Base-by-base conservation (phyloP, 1,140 invertebrate genomes). In the Manduca sexta region DNA sequence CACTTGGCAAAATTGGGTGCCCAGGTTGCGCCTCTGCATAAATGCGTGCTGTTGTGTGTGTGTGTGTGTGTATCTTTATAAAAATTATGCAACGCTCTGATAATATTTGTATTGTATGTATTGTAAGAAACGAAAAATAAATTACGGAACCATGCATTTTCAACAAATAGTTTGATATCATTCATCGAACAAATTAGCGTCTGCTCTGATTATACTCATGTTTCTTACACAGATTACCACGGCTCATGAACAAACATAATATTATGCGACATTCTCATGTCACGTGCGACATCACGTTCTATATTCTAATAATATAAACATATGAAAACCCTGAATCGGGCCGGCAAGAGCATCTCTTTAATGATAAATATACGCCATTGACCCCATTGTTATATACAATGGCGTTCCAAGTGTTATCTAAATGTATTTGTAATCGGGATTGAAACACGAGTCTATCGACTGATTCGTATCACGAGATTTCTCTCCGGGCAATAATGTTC, bases 351-450 rank as follows among this genome's bases (percentile, higher is more conserved):
- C 50, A 62, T 64, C 55, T 65, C 44, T 31, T 44, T 65, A 65
- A 66, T 64, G 60, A 70, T 74, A 68, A 69, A 64, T 66, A 66
- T 64, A 50, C 68, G 74, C 58, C 69, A 77, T 75, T 81, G 77
- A 78, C 77, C 71, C 52, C 62, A 72, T 70, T 81, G 64, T 60
- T 64, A 59, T 74, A 73, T 74, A 69, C 66, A 79, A 71, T 68
- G 51, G 61, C 50, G 47, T 58, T 65, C 56, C 52, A 37, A 51
- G 10, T 45, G 18, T 45, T 45, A 45, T 45, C 43, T 34, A n/a
- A 11, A 7, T 45, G 10, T 33, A 45, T 33, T 30, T 45, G n/a
- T 3, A 8, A 45, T 45, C 43, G 1, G 21, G 16, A 16, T 45
- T 26, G 15, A 45, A n/a, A n/a, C n/a, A n/a, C n/a, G 43, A 30